Percentiles rank a stretch among this genome's conserved stretches.
Conservation (phyloP, 2,888 invertebrate genomes). For the Cheilosia vulpina region DNA sequence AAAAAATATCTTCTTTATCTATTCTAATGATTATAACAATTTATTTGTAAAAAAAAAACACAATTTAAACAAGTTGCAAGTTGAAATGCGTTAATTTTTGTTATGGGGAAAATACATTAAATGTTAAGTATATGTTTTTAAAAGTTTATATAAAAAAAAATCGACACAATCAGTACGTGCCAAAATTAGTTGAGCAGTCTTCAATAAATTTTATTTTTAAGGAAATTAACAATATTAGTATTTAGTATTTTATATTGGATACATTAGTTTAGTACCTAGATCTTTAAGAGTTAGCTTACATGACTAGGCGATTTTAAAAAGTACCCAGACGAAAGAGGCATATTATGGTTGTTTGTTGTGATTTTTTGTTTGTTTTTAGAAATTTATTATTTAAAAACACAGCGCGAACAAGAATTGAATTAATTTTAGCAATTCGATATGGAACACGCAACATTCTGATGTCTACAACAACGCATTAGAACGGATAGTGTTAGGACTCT, state of each 20-base stretch:
- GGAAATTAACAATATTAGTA: constrained; percentile 53
- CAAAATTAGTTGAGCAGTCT: constrained; percentile 73
- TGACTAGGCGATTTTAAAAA: constrained; percentile 69
- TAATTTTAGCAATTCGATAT: constrained; percentile 40
- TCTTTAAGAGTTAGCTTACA: constrained; percentile 63
- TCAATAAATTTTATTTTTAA: constrained; percentile 60
- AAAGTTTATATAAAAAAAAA: constrained; percentile 55
- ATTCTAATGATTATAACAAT: constrained; percentile 37
- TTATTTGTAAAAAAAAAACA: constrained; percentile 21
- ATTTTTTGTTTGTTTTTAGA: constrained; percentile 3
- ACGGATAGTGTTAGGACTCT: constrained; percentile 33
- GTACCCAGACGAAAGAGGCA: constrained; percentile 56
- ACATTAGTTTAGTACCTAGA: constrained; percentile 40
- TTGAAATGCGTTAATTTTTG: constrained; percentile 37
- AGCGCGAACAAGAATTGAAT: constrained; percentile 48
- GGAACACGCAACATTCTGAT: constrained; percentile 33
- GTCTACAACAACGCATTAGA: constrained; percentile 50
- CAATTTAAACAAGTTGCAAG: constrained; percentile 14
- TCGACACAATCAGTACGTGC: constrained; percentile 69
- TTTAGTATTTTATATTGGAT: constrained; percentile 34
- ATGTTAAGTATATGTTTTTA: constrained; percentile 12
- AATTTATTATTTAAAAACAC: constrained; percentile 14
- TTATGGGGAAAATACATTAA: constrained; percentile 48
- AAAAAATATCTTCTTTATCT: constrained; percentile 51
- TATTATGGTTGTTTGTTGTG: constrained; percentile 50